Percentiles rank a stretch among this genome's conserved stretches.
These are phyloP conservation scores for Acrocephalus kingi DNA, from an alignment of 2,113 vertebrate genomes.

Conservation along the genomic window DNA sequence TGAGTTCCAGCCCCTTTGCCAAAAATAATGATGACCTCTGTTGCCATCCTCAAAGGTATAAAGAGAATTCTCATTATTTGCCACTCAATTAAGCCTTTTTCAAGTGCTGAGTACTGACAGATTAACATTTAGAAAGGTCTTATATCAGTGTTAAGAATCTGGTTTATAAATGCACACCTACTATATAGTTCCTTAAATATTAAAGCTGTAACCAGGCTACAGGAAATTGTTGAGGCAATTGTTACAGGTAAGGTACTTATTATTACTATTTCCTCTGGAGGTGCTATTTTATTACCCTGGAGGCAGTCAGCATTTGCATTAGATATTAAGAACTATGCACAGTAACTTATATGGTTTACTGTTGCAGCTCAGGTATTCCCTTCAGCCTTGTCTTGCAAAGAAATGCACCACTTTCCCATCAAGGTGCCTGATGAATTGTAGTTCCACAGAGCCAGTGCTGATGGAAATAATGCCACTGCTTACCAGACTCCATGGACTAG, in stretches of 20 bases:
- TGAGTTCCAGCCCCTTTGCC: background rate
- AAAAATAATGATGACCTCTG: background rate
- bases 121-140: background rate
- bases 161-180: background rate
- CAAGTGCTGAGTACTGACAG: background rate
- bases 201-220: background rate
- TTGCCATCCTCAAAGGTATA: background rate
- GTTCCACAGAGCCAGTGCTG: background rate
- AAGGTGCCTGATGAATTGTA: background rate
- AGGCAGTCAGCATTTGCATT: constrained; percentile 24
- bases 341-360: background rate
- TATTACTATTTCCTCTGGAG: background rate
- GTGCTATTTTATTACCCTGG: constrained; percentile 1
- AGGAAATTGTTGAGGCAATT: background rate
- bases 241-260: background rate
- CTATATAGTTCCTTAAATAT: background rate
- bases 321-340: background rate
- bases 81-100: background rate
- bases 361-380: background rate
- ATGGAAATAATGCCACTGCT: background rate
- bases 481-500: background rate
- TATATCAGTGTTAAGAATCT: background rate
- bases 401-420: background rate
- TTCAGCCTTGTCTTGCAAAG: background rate
- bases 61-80: background rate